phyloP scores from a whole-genome alignment of 2,797 vertebrate genomes.

The Buceros bicornis region DNA sequence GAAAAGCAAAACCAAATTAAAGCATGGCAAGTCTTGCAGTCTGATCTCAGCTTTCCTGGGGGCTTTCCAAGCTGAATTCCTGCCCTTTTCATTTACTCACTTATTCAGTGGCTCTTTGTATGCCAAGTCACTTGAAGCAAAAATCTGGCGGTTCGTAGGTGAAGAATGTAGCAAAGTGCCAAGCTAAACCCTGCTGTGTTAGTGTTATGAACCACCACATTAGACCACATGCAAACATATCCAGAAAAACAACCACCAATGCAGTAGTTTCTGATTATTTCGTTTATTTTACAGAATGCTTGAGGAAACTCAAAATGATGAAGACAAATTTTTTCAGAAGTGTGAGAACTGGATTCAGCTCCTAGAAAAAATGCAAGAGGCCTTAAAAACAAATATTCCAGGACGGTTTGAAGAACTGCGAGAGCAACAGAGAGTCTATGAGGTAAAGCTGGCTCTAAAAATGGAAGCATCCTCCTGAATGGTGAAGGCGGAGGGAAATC shows the following conservation, averaged over 20 bases:
- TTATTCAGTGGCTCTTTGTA: neutral
- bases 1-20: neutral
- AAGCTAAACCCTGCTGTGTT: neutral
- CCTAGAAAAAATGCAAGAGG: constrained; percentile 88
- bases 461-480: neutral
- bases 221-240: neutral
- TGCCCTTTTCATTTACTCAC: neutral
- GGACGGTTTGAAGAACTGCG: constrained; percentile 81
- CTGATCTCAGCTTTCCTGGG: neutral
- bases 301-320: constrained; percentile 80
- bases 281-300: constrained; percentile 80
- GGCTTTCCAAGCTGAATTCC: neutral
- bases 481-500: neutral
- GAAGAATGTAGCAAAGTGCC: neutral
- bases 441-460: constrained; percentile 79
- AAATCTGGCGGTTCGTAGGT: neutral
- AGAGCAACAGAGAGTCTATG: constrained; percentile 87
- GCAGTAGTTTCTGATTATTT: neutral
- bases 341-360: constrained; percentile 90
- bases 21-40: neutral
- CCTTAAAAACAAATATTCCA: constrained; percentile 80
- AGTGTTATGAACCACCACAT: neutral
- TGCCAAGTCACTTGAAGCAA: neutral
- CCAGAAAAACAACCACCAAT: neutral
- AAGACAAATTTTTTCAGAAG: constrained; percentile 86